phyloP scores from a whole-genome alignment of 2,797 vertebrate species.

The Podarcis siculus region DNA sequence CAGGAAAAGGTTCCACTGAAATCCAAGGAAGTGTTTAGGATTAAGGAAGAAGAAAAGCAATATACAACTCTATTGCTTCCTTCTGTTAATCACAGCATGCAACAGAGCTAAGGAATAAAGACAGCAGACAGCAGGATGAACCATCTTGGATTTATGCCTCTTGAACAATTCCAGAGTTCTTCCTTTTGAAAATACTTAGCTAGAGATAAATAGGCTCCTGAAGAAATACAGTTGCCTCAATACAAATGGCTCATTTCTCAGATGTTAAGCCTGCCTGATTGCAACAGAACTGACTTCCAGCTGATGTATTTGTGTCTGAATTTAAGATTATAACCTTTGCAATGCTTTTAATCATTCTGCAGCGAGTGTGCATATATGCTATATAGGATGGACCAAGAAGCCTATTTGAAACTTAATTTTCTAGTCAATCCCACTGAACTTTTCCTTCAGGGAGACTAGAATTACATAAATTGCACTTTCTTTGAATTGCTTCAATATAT shows the following conservation, averaged over 20 bases:
- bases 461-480: slow-evolving; percentile 53
- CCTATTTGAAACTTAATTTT: slow-evolving; percentile 47
- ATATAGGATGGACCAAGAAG: slow-evolving; percentile 57
- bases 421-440: slow-evolving; percentile 56
- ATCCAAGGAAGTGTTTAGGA: background rate
- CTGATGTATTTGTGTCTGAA: slow-evolving; percentile 17
- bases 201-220: background rate
- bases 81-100: slow-evolving; percentile 33
- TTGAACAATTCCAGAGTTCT: slow-evolving; percentile 28
- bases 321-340: slow-evolving; percentile 32
- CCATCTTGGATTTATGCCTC: slow-evolving; percentile 38
- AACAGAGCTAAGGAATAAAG: slow-evolving; percentile 32
- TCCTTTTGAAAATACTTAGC: slow-evolving; percentile 13
- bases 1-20: background rate
- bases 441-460: slow-evolving; percentile 56
- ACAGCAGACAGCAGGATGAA: slow-evolving; percentile 7
- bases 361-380: slow-evolving; percentile 58
- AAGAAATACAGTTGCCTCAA: slow-evolving; percentile 18
- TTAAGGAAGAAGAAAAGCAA: background rate
- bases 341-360: slow-evolving; percentile 20
- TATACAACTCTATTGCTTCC: slow-evolving; percentile 9
- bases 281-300: background rate
- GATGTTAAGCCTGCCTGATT: slow-evolving; percentile 1
- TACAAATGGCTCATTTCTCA: slow-evolving; percentile 41
- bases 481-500: slow-evolving; percentile 52